Percentiles rank a stretch among this genome's conserved stretches.
phyloP scores from a whole-genome alignment of 2,797 vertebrate genomes.

The Octomys mimax region DNA sequence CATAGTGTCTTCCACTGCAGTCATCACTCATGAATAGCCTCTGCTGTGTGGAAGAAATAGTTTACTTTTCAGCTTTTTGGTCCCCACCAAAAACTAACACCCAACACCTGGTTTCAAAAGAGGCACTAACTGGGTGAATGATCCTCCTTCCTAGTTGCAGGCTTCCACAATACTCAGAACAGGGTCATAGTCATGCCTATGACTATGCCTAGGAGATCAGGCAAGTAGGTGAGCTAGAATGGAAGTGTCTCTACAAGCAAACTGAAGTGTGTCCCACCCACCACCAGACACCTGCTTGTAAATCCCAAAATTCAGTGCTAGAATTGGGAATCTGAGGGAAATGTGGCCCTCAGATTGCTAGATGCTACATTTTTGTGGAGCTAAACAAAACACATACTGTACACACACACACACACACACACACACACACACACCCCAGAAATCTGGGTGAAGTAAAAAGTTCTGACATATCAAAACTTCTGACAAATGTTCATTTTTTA shows the following conservation, averaged over 20 bases:
- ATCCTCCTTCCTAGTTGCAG: not conserved
- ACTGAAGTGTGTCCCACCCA: not conserved
- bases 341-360: not conserved
- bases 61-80: not conserved
- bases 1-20: too few relatives aligned
- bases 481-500: not conserved
- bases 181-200: not conserved
- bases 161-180: not conserved
- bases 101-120: not conserved
- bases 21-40: not conserved
- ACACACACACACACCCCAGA: not conserved
- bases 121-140: not conserved
- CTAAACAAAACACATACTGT: not conserved
- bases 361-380: not conserved
- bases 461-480: not conserved
- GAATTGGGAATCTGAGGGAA: too few relatives aligned
- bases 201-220: not conserved
- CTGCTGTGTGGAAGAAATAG: not conserved
- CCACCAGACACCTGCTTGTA: not conserved
- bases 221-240: not conserved
- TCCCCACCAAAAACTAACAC: not conserved
- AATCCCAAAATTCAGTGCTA: not conserved
- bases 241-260: not conserved
- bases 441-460: not conserved
- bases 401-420: not conserved